These are phyloP conservation scores for Lepidurus arcticus DNA, from an alignment of 1,140 invertebrate species.

Conservation along the genomic window DNA sequence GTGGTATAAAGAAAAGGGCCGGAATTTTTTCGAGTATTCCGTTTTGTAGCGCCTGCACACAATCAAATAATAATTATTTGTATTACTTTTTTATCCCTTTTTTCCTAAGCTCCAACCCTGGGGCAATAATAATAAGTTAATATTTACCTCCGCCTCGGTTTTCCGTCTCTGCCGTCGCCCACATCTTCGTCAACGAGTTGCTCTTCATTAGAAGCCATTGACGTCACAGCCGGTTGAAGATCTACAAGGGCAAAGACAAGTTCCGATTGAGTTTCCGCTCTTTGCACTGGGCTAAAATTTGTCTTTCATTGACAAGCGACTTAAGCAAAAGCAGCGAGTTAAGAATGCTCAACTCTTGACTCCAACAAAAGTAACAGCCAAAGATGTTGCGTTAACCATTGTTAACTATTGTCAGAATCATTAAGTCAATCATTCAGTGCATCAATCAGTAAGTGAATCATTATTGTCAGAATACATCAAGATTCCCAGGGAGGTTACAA, in stretches of 20 bases:
- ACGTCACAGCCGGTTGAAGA: constrained; percentile 20
- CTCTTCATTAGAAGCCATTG: constrained; percentile 7
- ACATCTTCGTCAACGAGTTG: constrained; percentile 37
- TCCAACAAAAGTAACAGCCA: no score
- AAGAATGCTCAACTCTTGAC: no score
- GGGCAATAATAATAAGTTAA: not conserved
- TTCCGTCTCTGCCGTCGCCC: constrained; percentile 40
- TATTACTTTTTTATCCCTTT: no score
- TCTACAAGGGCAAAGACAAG: not conserved
- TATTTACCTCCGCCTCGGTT: constrained; percentile 38
- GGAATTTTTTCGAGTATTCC: constrained; percentile 73
- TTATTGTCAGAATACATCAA: no score
- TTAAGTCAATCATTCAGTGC: no score
- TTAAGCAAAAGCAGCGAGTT: no score
- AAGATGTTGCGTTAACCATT: no score
- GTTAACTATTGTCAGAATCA: no score
- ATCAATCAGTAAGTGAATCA: no score
- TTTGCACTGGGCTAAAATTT: constrained; percentile 35
- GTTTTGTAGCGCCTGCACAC: constrained; percentile 50
- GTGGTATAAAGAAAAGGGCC: constrained; percentile 73
- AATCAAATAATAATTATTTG: not conserved
- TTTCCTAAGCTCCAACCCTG: constrained; percentile 26
- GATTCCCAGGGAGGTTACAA: no score
- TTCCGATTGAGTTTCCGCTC: constrained; percentile 47
- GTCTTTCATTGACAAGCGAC: no score